Evolutionary conservation across 2,113 vertebrate species (phyloP).

Genomic region (Rhinogobius similis): DNA sequence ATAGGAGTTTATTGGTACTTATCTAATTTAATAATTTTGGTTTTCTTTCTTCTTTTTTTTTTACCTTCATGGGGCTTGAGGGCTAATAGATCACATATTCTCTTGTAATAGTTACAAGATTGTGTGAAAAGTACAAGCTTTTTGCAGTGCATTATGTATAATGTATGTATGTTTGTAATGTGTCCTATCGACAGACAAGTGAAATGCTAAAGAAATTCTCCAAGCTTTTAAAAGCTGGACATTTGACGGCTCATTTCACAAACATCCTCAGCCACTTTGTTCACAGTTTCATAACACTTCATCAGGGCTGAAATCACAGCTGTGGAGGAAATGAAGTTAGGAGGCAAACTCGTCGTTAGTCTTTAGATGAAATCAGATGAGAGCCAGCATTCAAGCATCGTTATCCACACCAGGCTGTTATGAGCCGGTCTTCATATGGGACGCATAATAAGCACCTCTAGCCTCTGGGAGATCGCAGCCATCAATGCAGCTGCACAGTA

Average conservation of each 20-base stretch:
- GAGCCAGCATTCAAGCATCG: conserved; percentile 66
- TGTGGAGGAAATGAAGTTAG: conserved; percentile 68
- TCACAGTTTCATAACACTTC: conserved; percentile 63
- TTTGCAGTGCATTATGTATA: background rate
- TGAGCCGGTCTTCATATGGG: conserved; percentile 64
- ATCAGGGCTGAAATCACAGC: conserved; percentile 54
- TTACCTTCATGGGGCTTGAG: too few species aligned
- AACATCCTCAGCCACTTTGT: conserved; percentile 66
- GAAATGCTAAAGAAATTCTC: conserved; percentile 65
- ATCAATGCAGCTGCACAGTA: conserved; percentile 47
- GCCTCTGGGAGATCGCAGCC: conserved; percentile 64
- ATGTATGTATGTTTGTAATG: background rate
- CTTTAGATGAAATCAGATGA: conserved; percentile 72
- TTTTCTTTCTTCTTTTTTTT: too few species aligned
- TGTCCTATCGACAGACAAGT: background rate
- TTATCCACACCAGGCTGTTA: conserved; percentile 70
- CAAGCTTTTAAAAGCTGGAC: conserved; percentile 67
- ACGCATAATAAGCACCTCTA: conserved; percentile 71
- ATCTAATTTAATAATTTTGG: too few species aligned
- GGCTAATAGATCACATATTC: background rate
- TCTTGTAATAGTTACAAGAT: background rate
- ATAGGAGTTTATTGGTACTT: too few species aligned
- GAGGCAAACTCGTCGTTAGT: conserved; percentile 72
- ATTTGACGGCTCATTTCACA: conserved; percentile 75
- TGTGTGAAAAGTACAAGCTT: background rate